Percentiles rank a stretch among this genome's conserved stretches.
These are phyloP conservation scores for Cheilosia variabilis DNA, from an alignment of 2,888 invertebrate species.

Conservation along the genomic window DNA sequence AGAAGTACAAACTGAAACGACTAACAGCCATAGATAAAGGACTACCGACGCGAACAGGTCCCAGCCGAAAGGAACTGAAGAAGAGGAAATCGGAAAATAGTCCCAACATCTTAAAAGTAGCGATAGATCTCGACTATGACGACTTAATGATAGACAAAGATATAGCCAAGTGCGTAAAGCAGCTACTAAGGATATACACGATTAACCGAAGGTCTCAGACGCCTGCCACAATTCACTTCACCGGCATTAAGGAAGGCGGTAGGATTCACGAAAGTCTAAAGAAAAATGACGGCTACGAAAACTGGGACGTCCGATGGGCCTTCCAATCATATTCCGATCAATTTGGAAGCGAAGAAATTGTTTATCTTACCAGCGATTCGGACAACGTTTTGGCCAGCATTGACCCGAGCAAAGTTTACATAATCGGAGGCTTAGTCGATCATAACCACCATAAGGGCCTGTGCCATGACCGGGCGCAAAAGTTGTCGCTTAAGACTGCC, in stretches of 20 bases:
- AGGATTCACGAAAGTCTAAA: slow-evolving; percentile 89
- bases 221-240: slow-evolving; percentile 93
- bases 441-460: slow-evolving; percentile 98
- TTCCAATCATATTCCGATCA: slow-evolving; percentile 87
- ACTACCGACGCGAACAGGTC: slow-evolving; percentile 86
- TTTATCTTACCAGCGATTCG: slow-evolving; percentile 98
- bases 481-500: slow-evolving; percentile 91
- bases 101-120: slow-evolving; percentile 87
- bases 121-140: slow-evolving; percentile 96
- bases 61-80: slow-evolving; percentile 92
- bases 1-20: slow-evolving; percentile 88
- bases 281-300: slow-evolving; percentile 93
- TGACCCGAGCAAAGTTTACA: slow-evolving; percentile 91
- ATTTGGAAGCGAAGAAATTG: slow-evolving; percentile 90
- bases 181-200: slow-evolving; percentile 95
- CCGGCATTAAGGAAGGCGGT: slow-evolving; percentile 88
- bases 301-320: slow-evolving; percentile 95
- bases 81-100: slow-evolving; percentile 87
- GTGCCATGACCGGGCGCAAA: slow-evolving; percentile 91
- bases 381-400: slow-evolving; percentile 91
- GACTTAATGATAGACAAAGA: slow-evolving; percentile 95
- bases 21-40: slow-evolving; percentile 89
- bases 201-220: slow-evolving; percentile 91
- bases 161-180: slow-evolving; percentile 94
- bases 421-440: slow-evolving; percentile 99